phyloP scores from a whole-genome alignment of 2,113 vertebrate genomes.

The Boulengeromyrus knoepffleri region DNA sequence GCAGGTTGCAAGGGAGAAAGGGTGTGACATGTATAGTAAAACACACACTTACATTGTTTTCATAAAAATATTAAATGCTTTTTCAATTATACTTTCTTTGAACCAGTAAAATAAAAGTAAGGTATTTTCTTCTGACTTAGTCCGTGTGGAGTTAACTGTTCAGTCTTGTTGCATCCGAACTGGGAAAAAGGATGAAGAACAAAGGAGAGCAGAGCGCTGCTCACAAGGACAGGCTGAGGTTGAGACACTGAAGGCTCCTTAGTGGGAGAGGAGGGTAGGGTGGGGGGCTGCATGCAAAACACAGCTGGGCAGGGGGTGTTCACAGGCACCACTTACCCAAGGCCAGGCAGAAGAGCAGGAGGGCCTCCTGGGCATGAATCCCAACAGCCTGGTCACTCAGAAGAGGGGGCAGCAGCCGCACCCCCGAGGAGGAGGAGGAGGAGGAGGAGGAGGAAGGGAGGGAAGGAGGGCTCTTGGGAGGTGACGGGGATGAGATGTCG shows the following conservation, averaged over 20 bases:
- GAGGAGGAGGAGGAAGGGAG: constrained; percentile 66
- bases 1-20: constrained; percentile 12
- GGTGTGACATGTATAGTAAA: not conserved
- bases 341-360: constrained; percentile 91
- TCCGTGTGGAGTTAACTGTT: constrained; percentile 15
- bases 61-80: not conserved
- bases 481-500: constrained; percentile 72
- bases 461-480: constrained; percentile 64
- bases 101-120: not conserved
- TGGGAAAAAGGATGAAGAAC: not conserved
- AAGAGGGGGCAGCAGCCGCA: constrained; percentile 81
- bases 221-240: constrained; percentile 20
- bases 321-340: constrained; percentile 75
- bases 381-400: constrained; percentile 86
- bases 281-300: constrained; percentile 35
- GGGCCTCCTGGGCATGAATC: constrained; percentile 69
- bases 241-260: constrained; percentile 4
- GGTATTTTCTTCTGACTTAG: not conserved
- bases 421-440: constrained; percentile 58
- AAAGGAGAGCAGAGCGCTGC: constrained; percentile 5
- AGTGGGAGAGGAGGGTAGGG: constrained; percentile 19
- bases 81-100: not conserved
- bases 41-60: not conserved
- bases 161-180: not conserved
- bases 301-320: constrained; percentile 12